Conservation (phyloP, 2,113 vertebrate genomes). For the Eulemur macaco region DNA sequence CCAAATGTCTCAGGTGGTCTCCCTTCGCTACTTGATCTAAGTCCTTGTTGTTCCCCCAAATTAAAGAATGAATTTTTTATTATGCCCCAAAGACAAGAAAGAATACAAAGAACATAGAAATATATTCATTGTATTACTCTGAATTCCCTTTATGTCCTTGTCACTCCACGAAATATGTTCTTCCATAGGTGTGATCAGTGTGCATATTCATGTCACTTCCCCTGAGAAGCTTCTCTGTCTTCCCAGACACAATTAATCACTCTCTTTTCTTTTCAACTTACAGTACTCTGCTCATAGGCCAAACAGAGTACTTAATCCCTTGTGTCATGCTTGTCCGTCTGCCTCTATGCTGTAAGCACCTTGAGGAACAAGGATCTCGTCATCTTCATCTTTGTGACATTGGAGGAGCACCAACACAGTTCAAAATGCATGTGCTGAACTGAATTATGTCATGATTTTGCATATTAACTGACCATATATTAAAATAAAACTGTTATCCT, state of each 20-base stretch:
- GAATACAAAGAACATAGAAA: neutral
- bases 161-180: neutral
- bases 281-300: neutral
- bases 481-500: neutral
- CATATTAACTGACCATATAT: neutral
- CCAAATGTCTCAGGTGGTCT: neutral
- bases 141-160: conserved; percentile 5
- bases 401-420: neutral
- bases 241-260: neutral
- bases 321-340: neutral
- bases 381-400: neutral
- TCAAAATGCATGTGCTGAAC: neutral
- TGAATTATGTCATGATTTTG: neutral
- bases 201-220: neutral
- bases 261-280: neutral
- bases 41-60: neutral
- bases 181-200: neutral
- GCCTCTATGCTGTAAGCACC: neutral
- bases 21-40: neutral
- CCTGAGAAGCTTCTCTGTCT: neutral
- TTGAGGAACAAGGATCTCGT: neutral
- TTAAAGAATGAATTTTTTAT: neutral
- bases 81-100: neutral
- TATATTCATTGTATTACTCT: neutral
- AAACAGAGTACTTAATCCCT: neutral